Percentiles rank a stretch among this genome's conserved stretches.
phyloP scores from a whole-genome alignment of 2,888 invertebrate genomes.

The Troides oblongomaculatus region DNA sequence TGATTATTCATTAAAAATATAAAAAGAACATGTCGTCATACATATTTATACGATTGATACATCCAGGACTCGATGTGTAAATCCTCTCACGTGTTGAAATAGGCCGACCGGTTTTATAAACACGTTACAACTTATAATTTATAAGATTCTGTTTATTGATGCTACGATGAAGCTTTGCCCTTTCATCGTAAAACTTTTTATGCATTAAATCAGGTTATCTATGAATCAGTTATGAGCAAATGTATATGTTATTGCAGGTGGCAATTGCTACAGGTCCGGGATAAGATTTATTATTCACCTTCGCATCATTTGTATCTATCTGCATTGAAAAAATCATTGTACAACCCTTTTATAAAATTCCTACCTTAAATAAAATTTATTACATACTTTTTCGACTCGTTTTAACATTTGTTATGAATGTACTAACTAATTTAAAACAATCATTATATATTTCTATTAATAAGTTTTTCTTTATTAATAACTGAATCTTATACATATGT shows the following conservation, averaged over 20 bases:
- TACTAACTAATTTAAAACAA: no score
- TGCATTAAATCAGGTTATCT: constrained; percentile 23
- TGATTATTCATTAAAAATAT: background rate
- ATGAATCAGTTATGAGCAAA: constrained; percentile 20
- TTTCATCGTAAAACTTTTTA: constrained; percentile 27
- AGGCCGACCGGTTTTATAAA: constrained; percentile 23
- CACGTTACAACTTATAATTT: constrained; percentile 21
- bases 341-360: background rate
- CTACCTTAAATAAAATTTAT: no score
- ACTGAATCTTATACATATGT: no score
- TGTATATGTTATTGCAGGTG: constrained; percentile 13
- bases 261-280: constrained; percentile 19
- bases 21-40: background rate
- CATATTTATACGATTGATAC: constrained; percentile 2
- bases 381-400: no score
- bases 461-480: no score
- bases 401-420: no score
- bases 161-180: constrained; percentile 24
- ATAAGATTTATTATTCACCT: constrained; percentile 13
- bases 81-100: constrained; percentile 23
- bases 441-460: no score
- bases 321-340: background rate
- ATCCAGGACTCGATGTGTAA: constrained; percentile 22
- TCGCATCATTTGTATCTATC: background rate
- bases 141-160: constrained; percentile 25